Conservation (phyloP, 2,797 vertebrate species). For the Chrysocyon brachyurus region DNA sequence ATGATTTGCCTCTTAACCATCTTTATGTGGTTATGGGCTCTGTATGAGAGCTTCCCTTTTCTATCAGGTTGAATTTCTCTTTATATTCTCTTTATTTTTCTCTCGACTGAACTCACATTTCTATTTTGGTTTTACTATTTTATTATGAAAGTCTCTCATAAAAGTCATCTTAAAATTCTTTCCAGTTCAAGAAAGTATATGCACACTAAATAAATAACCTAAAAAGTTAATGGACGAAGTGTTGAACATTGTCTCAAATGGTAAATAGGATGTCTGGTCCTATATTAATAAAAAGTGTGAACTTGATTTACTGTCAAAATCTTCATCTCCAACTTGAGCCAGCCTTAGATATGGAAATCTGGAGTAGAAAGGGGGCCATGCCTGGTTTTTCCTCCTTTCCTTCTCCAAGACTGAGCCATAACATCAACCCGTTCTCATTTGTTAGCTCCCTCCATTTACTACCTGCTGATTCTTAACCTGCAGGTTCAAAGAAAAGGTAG, state of each 20-base stretch:
- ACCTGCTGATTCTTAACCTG: background rate
- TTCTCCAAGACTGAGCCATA: background rate
- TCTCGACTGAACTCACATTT: background rate
- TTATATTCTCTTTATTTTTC: background rate
- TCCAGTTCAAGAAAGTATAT: background rate
- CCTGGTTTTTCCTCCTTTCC: background rate
- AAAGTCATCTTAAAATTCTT: conserved; percentile 16
- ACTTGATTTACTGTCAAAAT: background rate
- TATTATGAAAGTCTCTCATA: background rate
- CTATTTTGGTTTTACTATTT: background rate
- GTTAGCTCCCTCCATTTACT: background rate
- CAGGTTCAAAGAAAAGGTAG: background rate
- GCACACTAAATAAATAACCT: background rate
- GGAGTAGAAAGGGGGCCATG: background rate
- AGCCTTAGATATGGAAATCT: background rate
- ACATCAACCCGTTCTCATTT: background rate
- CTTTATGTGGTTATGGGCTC: background rate
- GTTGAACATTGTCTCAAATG: background rate
- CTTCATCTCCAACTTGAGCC: background rate
- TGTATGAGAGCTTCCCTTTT: background rate
- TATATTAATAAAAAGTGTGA: background rate
- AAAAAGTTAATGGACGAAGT: background rate
- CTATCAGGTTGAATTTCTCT: background rate
- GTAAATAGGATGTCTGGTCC: background rate
- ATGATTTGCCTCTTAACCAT: background rate